Base-by-base conservation (phyloP, 2,797 vertebrate species). In the Bovichtus variegatus region DNA sequence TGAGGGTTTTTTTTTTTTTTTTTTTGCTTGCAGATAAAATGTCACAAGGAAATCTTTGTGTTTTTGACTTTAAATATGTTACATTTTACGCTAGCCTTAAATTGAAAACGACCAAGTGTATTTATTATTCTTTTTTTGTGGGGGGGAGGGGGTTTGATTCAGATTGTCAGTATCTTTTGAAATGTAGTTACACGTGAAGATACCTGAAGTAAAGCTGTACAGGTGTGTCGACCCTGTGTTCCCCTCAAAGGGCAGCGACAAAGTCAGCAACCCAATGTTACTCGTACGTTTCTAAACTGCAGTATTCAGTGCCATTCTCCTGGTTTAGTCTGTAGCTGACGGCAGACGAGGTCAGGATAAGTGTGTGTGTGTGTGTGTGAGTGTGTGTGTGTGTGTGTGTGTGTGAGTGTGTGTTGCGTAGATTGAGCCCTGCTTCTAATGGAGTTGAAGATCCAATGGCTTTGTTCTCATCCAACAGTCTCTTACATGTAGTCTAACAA, bases 271-370 rank as follows among this genome's bases (percentile, higher is more conserved):
- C 57, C 58, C 31, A n/a, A n/a, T 38, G 67, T 80, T 67, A 70
- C 61, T 50, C 23, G 36, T 53, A 58, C 7, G 34, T 85, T 83
- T 76, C 55, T 23, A 38, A 78, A 74, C 50, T 71, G 67, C 75
- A 90, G 81, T 83, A 84, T 92, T 92, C 72, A 54, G 82, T 92
- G 84, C 76, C 83, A 90, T 89, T 86, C 51, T 87, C 67, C 78
- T 76, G 50, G 36, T 76, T 68, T 9, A 59, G 74, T 81, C 71
- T 82, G 76, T 62, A 41, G 38, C 55, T 60, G 61, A 71, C 29
- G 1, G 53, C 68, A 73, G 76, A 81, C 68, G 0, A 38, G 53
- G 47, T 76, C 79, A 68, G 78, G 67, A 82, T 60, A 11, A n/a
- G 21, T 21, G 21, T 21, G 41, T 44, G 55, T 59, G 40, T 40